Evolutionary conservation across 2,113 vertebrate species (phyloP), one percentile per base, ranked within the genome.

Genomic region (Sphaerodactylus townsendi): DNA sequence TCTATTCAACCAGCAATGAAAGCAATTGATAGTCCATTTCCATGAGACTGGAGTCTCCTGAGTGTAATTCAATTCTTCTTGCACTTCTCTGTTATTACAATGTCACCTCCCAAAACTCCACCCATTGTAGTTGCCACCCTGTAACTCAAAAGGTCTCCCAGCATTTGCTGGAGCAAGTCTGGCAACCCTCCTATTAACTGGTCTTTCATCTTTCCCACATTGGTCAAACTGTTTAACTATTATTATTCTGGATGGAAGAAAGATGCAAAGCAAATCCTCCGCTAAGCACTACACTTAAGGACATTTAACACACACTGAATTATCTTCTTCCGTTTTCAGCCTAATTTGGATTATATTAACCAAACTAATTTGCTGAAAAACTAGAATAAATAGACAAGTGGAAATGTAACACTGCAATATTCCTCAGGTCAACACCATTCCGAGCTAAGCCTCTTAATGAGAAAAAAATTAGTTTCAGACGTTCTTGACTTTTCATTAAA

Each of bases 401-500:
- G 59, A 30, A 28, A n/a, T 41, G 33, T 81, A 46, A 82, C 89
- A 71, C 4, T 68, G 6, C 70, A 76, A 30, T 71, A 23, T 62
- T 83, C 53, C 76, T 78, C n/a, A 77, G 3, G 10, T 72, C 71
- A 77, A 17, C 56, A 35, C 86, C 83, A 37, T 77, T 90, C 69
- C 85, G 69, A 85, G 46, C 84, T 33, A 77, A 90, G 83, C 44
- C 82, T 35, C 4, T 70, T 56, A 81, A 71, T 59, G n/a, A 75
- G 59, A 74, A 88, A 92, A 83, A 8, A 69, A 83, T 73, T 71
- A 64, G 84, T 23, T 87, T 71, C 73, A 90, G 83, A 72, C 5
- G 77, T 82, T 86, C 28, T 76, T n/a, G 86, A 4, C 14, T 72
- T 44, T 71, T 48, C 79, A 85, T 88, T 88, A 88, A 88, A 82